Conservation (phyloP, 2,797 vertebrate species). For the Falco peregrinus region DNA sequence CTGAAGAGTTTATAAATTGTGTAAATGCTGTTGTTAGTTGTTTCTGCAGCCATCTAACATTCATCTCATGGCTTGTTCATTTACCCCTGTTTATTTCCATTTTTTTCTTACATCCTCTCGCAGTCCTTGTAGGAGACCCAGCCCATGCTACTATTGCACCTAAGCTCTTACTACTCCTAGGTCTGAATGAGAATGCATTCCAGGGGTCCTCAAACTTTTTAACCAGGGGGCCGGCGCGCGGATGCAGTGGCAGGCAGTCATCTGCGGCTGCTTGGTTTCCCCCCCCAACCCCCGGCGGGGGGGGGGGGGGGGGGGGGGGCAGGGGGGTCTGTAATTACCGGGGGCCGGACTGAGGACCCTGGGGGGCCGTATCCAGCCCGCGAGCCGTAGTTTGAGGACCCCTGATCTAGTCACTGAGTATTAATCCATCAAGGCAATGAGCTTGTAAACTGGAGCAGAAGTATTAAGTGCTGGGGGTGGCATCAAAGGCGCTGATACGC, state of each 20-base stretch:
- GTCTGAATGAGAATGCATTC: not conserved
- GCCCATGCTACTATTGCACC: not conserved
- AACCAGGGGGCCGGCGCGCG: too few species aligned
- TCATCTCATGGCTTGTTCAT: not conserved
- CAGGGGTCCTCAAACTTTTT: too few species aligned
- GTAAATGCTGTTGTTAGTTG: not conserved
- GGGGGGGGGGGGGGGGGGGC: too few species aligned
- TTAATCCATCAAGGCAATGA: constrained; percentile 29
- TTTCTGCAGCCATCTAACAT: not conserved
- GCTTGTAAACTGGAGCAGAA: constrained; percentile 32
- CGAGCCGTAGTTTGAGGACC: too few species aligned
- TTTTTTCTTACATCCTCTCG: not conserved
- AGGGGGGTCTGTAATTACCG: too few species aligned
- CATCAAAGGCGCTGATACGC: not conserved
- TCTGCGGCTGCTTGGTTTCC: too few species aligned
- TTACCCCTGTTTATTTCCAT: not conserved
- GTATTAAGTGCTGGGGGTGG: not conserved
- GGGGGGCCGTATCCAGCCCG: too few species aligned
- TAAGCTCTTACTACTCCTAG: not conserved
- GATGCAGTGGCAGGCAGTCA: too few species aligned
- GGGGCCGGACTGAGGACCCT: too few species aligned
- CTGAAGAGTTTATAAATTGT: not conserved
- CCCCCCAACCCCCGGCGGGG: too few species aligned
- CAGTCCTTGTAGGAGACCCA: not conserved
- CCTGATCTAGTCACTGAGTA: not conserved